Base-by-base conservation (phyloP, 2,113 vertebrate species). In the Corythaeola cristata region DNA sequence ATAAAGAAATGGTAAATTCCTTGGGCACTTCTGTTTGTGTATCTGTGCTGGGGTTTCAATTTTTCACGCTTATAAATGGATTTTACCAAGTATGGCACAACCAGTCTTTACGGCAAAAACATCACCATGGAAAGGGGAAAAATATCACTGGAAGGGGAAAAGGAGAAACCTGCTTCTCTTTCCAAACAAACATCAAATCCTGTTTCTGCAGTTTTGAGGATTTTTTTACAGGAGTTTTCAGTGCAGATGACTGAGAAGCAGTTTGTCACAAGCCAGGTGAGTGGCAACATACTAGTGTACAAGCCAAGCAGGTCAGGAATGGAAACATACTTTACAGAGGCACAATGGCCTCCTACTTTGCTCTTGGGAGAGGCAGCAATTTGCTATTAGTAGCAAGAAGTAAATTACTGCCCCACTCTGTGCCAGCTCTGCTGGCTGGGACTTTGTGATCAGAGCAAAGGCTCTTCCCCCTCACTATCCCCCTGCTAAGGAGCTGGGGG, bases 71-170 rank as follows among this genome's bases (percentile, higher is more conserved):
- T 67, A 63, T 63, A 81, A 73, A 49, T n/a, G 15, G 37, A 18
- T 82, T 69, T 86, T 82, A n/a, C 24, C 23, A 74, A 55, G 39
- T 62, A 24, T 8, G 30, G 11, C 22, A 39, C 24, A 58, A 53
- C 7, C 11, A 41, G 11, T 39, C 63, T 41, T 50, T 26, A 52
- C 37, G 26, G 59, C 58, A 82, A 68, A 67, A 58, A 12, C 18
- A 23, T 50, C 58, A 5, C 32, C 28, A 1, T 0, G 16, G 35
- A 37, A 26, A 3, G 9, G 23, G 19, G 11, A 6, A 6, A 52
- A 62, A 27, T 8, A 35, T 22, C 44, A 27, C 32, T 30, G 7
- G 16, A 64, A 32, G 9, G 30, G 22, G 26, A 11, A 58, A 59
- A 76, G 35, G 28, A 72, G 53, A 67, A 68, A 49, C 14, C 23